Base-by-base conservation (phyloP, 2,888 invertebrate genomes). In the Apotomis capreana region DNA sequence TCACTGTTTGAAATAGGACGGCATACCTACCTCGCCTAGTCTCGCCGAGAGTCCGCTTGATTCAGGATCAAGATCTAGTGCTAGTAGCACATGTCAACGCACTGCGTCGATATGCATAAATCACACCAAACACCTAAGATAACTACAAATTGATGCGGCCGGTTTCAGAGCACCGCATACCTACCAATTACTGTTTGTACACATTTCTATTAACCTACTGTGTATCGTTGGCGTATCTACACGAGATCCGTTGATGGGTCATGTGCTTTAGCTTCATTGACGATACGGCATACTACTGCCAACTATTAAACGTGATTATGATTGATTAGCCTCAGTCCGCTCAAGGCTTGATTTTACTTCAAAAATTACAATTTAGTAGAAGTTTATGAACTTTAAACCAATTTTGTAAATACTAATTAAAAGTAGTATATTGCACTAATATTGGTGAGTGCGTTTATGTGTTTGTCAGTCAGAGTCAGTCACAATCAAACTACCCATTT, bases 101-200 rank as follows among this genome's bases (percentile, higher is more conserved):
- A 40, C 40, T 6, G 40, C 40, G 40, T 40, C 40, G 4, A 5
- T 6, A 40, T 6, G 40, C 40, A 26, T 37, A 44, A 3, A 36
- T 58, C 26, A 67, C 26, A 58, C n/a, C 13, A 46, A n/a, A 36
- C 44, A n/a, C 44, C 8, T 61, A 51, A 8, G 8, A 36, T 5
- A 9, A 26, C 26, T 57, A 64, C 8, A 36, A 52, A 54, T 46
- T 60, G 55, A 26, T 67, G 60, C 51, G 15, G 26, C n/a, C 51
- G 36, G 46, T 55, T 60, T 55, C 58, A 67, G 57, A 71, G 40
- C 54, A 51, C n/a, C 61, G 15, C 61, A 36, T 71, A 51, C 57
- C 67, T 67, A 57, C 57, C 71, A 71, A 67, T 68, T 68, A 61
- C 49, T 51, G 62, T 55, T 67, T 57, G 71, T 67, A 61, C 61